phyloP scores from a whole-genome alignment of 2,113 vertebrate species.

The Hippocampus abdominalis region DNA sequence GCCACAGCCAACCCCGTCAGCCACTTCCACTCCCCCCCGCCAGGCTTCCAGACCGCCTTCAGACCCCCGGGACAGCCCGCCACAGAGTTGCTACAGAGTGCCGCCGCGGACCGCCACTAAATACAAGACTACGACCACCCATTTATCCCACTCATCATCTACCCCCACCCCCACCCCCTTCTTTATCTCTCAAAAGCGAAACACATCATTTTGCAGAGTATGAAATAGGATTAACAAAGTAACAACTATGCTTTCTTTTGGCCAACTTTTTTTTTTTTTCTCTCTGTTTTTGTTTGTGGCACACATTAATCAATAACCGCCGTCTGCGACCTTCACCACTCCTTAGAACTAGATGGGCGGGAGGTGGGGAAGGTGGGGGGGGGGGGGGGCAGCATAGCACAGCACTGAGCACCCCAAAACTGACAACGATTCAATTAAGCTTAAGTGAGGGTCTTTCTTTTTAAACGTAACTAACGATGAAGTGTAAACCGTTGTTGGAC shows the following conservation, averaged over 20 bases:
- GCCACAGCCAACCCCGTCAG: slow-evolving; percentile 82
- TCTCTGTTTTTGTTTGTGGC: slow-evolving; percentile 81
- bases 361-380: slow-evolving; percentile 8
- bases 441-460: slow-evolving; percentile 52
- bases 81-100: slow-evolving; percentile 99
- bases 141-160: slow-evolving; percentile 47
- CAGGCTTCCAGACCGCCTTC: slow-evolving; percentile 98
- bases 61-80: slow-evolving; percentile 94
- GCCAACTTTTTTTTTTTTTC: slow-evolving; percentile 68
- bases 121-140: slow-evolving; percentile 65
- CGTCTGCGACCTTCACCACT: slow-evolving; percentile 59
- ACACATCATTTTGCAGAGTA: slow-evolving; percentile 80
- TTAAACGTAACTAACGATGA: slow-evolving; percentile 60
- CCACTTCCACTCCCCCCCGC: slow-evolving; percentile 93
- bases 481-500: slow-evolving; percentile 60
- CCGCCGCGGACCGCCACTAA: slow-evolving; percentile 96
- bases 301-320: slow-evolving; percentile 41
- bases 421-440: slow-evolving; percentile 50
- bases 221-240: slow-evolving; percentile 80
- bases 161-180: slow-evolving; percentile 16
- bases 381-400: slow-evolving; percentile 27
- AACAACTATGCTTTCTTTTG: slow-evolving; percentile 76
- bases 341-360: slow-evolving; percentile 50
- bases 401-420: slow-evolving; percentile 42
- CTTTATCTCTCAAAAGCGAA: slow-evolving; percentile 52